Conservation (phyloP, 2,797 vertebrate genomes). For the Sebastes ruberrimus region DNA sequence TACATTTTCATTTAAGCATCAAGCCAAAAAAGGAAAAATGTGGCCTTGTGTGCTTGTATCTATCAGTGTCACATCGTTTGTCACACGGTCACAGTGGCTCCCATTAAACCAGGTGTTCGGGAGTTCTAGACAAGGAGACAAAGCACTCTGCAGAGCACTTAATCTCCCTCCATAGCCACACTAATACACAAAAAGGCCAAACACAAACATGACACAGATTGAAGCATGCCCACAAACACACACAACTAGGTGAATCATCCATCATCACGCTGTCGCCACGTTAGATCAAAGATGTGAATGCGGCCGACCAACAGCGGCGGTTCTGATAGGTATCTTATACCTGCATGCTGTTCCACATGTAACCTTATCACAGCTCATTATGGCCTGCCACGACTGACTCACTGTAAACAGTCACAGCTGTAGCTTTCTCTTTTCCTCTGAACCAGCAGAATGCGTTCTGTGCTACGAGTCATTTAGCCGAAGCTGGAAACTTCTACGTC, state of each 20-base stretch:
- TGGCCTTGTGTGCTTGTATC: neutral
- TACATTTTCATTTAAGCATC: neutral
- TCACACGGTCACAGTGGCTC: neutral
- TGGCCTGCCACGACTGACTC: conserved; percentile 10
- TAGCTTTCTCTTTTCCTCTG: neutral
- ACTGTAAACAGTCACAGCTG: conserved; percentile 29
- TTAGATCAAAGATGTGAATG: conserved; percentile 41
- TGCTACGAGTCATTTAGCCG: conserved; percentile 37
- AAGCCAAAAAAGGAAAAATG: neutral
- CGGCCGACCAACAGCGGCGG: neutral
- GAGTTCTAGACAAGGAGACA: neutral
- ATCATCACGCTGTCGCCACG: neutral
- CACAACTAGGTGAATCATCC: conserved; percentile 6
- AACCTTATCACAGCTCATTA: conserved; percentile 58
- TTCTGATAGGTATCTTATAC: conserved; percentile 48
- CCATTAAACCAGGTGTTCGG: neutral
- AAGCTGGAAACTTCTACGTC: conserved; percentile 15
- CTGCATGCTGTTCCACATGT: conserved; percentile 62
- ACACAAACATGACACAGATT: neutral
- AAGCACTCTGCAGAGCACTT: neutral
- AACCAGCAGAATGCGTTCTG: neutral
- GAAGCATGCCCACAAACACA: conserved; percentile 2
- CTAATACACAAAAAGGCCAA: neutral
- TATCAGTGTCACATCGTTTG: neutral
- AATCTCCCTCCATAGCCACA: neutral